A percentile compares a stretch with the other conserved stretches of the same genome.
These are phyloP conservation scores for Acrocyrtus sp. DNA, from an alignment of 2,888 invertebrate genomes.

Conservation along the genomic window DNA sequence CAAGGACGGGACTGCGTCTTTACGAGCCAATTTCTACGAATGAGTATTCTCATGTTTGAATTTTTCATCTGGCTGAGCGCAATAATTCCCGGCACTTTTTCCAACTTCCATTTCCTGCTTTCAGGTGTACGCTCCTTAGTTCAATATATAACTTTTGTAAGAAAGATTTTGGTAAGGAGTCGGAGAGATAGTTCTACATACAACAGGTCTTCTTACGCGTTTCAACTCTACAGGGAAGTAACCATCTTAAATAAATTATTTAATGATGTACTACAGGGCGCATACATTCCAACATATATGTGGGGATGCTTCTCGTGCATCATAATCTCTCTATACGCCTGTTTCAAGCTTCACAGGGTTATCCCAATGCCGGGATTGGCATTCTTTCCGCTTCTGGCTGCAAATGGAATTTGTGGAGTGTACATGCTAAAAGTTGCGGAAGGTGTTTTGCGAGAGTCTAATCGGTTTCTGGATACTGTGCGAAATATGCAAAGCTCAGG, in stretches of 20 bases:
- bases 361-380: constrained; percentile 4
- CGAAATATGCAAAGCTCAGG: background rate
- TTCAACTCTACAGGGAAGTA: background rate
- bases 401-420: background rate
- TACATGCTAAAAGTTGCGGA: background rate
- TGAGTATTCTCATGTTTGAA: background rate
- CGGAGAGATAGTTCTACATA: background rate
- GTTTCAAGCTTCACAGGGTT: background rate
- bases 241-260: background rate
- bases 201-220: background rate
- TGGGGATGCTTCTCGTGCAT: background rate
- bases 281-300: background rate
- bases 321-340: background rate
- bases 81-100: background rate
- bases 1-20: background rate
- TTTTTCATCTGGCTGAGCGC: background rate
- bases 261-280: background rate
- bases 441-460: background rate
- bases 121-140: background rate
- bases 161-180: background rate
- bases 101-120: background rate
- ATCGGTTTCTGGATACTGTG: background rate
- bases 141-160: background rate
- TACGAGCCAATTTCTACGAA: background rate
- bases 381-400: background rate